Evolutionary conservation across 2,113 vertebrate species (phyloP), one percentile per base, ranked within the genome.

Genomic region (Coptodon rendalli): DNA sequence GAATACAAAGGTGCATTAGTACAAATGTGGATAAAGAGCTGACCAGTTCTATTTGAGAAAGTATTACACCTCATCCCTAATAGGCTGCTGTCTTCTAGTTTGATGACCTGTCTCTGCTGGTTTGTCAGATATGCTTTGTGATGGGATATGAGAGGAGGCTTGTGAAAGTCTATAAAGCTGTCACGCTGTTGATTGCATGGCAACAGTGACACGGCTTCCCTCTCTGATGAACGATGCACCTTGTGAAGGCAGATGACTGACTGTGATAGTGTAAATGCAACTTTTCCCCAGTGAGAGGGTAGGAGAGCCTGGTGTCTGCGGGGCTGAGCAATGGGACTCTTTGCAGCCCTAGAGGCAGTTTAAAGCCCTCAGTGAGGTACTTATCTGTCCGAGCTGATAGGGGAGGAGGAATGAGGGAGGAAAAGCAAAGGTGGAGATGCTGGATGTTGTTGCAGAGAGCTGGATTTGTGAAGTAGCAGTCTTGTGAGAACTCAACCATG

Each of bases 101-200:
- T 83, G 78, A 81, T 45, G 45, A 73, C 68, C 83, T 14, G 36
- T 83, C 53, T 85, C 76, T 81, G 76, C 84, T 11, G 61, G 53
- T 87, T 83, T 91, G 84, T 90, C 86, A 48, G 82, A 92, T 82
- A 4, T 3, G 78, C 86, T 91, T 81, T 86, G 81, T 86, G 85
- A 91, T 38, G 3, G 90, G 79, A 83, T 82, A 73, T 68, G 79
- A 90, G 83, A 79, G 61, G 76, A 63, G 63, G 89, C 80, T 82
- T 54, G 78, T 82, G 84, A 57, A 86, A 88, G 85, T 90, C 89
- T 82, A 89, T 93, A 87, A 91, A 92, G 79, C 91, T 91, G 86
- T 91, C 86, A 90, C 9, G 4, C 50, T 19, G 63, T 66, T 87
- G 91, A 93, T 90, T 91, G 84, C 82, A 2, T 66, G 84, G 82